Percentiles rank a stretch among this genome's conserved stretches.
Evolutionary conservation across 2,888 invertebrate species (phyloP).

Genomic region (Agrotis clavis): DNA sequence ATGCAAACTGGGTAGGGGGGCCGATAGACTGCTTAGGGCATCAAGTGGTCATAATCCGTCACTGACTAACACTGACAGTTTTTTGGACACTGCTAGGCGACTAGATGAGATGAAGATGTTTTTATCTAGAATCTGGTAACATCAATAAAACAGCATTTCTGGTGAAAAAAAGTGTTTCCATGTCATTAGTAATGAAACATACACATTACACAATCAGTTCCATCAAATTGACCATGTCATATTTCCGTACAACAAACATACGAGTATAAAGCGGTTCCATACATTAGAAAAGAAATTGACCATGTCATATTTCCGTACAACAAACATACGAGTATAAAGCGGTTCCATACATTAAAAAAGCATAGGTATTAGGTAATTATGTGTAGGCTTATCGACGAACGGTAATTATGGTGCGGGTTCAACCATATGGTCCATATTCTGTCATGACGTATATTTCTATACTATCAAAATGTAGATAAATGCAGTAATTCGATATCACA

Average conservation of each 20-base stretch:
- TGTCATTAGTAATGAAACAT: background rate
- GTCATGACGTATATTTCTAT: slow-evolving; percentile 12
- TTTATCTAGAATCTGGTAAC: too few species aligned
- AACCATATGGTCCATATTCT: slow-evolving; percentile 21
- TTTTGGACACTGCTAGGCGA: background rate
- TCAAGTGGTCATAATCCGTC: too few species aligned
- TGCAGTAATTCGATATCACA: slow-evolving; percentile 17
- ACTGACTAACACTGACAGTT: background rate
- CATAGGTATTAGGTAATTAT: slow-evolving; percentile 30
- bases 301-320: slow-evolving; percentile 2
- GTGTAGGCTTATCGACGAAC: slow-evolving; percentile 29
- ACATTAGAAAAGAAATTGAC: background rate
- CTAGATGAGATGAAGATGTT: background rate
- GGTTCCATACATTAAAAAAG: slow-evolving; percentile 4
- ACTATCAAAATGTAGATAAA: slow-evolving; percentile 29
- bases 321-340: slow-evolving; percentile 1
- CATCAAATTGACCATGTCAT: background rate
- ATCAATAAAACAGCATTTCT: too few species aligned
- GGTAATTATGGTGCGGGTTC: slow-evolving; percentile 18
- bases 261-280: slow-evolving; percentile 3
- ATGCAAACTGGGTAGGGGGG: too few species aligned
- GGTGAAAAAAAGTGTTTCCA: too few species aligned
- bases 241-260: slow-evolving; percentile 6
- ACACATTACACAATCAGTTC: background rate
- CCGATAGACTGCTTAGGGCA: too few species aligned